phyloP scores from a whole-genome alignment of 2,113 vertebrate species.

The Hirundichthys speculiger region DNA sequence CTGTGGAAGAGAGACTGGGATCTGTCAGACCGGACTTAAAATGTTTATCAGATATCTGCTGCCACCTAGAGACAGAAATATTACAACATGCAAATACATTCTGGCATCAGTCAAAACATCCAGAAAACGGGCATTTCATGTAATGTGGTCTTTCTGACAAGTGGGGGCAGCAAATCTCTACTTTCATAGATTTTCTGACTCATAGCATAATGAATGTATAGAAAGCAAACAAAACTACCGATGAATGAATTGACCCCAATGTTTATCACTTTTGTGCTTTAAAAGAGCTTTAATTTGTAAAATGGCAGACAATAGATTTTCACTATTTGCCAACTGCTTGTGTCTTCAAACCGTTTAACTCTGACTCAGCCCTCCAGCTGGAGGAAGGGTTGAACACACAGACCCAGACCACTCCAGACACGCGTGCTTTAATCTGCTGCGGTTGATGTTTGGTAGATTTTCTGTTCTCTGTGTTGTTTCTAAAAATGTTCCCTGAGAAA shows the following conservation, averaged over 20 bases:
- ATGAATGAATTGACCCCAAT: conserved; percentile 51
- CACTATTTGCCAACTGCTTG: conserved; percentile 17
- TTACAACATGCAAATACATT: conserved; percentile 3
- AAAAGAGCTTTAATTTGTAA: conserved; percentile 44
- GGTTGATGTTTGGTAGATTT: too few species aligned
- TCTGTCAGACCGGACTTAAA: not conserved
- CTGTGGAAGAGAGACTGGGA: too few species aligned
- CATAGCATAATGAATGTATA: conserved; percentile 24
- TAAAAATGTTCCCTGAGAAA: not conserved
- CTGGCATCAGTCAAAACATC: not conserved
- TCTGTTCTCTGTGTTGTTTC: conserved; percentile 10
- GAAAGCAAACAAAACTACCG: conserved; percentile 32
- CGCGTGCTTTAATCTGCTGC: conserved; percentile 9
- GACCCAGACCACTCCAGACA: conserved; percentile 5
- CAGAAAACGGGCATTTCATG: conserved; percentile 2
- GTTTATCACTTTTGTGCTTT: conserved; percentile 25
- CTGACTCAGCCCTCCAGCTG: conserved; percentile 32
- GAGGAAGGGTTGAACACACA: conserved; percentile 9
- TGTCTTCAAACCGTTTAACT: too few species aligned
- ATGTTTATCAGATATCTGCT: conserved; percentile 59
- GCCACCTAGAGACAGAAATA: conserved; percentile 66
- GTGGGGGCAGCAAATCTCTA: conserved; percentile 59
- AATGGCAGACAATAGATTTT: conserved; percentile 42
- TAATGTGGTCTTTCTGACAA: conserved; percentile 40
- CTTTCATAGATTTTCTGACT: not conserved